Conservation (phyloP, 2,888 invertebrate species). For the Lottia scabra region DNA sequence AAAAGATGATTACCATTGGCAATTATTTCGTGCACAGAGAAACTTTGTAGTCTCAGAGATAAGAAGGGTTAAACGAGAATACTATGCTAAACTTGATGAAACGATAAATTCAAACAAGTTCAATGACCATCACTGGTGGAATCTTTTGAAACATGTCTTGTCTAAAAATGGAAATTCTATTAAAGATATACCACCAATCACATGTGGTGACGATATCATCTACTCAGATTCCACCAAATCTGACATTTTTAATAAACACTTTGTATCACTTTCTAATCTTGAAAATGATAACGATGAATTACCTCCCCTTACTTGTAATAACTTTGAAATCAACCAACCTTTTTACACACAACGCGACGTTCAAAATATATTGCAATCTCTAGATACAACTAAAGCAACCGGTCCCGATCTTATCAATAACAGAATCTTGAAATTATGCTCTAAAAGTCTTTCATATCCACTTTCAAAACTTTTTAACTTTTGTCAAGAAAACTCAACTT, state of each 20-base stretch:
- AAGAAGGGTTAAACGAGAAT: not conserved
- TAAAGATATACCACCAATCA: not conserved
- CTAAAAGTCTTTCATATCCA: no score
- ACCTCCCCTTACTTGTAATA: no score
- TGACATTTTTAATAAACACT: no score
- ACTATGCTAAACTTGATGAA: not conserved
- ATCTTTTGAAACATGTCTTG: not conserved
- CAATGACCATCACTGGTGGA: not conserved
- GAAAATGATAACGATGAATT: no score
- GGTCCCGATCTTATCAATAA: not conserved
- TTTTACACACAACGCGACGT: not conserved
- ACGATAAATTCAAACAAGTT: no score
- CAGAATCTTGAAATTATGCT: not conserved
- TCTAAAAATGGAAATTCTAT: not conserved
- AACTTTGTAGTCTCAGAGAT: not conserved
- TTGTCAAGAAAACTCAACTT: not conserved
- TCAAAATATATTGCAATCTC: not conserved
- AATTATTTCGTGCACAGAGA: not conserved
- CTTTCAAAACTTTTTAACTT: no score
- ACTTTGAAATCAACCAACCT: no score
- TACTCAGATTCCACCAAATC: no score
- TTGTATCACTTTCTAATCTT: no score
- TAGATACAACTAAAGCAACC: not conserved
- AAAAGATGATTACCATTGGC: not conserved
- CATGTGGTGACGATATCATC: not conserved